A percentile compares a stretch with the other conserved stretches of the same genome.
phyloP scores from a whole-genome alignment of 2,888 invertebrate species.

The Copidosoma aretas region DNA sequence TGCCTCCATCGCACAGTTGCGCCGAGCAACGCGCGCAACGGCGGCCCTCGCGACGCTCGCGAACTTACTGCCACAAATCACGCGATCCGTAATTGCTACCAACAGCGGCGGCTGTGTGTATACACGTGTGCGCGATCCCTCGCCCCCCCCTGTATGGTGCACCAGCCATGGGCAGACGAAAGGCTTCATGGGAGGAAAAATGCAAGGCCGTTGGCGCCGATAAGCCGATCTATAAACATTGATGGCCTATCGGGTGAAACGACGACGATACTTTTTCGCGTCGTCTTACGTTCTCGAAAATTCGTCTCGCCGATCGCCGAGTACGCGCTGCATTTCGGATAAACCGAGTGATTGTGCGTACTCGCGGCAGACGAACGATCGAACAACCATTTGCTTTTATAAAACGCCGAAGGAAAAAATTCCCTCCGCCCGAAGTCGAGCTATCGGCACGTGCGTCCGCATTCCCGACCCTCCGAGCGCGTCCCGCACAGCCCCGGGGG shows the following conservation, averaged over 20 bases:
- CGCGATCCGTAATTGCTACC: slow-evolving; percentile 62
- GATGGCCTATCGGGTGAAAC: slow-evolving; percentile 49
- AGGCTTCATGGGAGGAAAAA: slow-evolving; percentile 10
- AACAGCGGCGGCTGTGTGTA: slow-evolving; percentile 49
- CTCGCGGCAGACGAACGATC: not conserved
- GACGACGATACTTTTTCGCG: not conserved
- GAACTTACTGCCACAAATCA: slow-evolving; percentile 62
- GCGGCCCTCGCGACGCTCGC: slow-evolving; percentile 59
- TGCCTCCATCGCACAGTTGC: not conserved
- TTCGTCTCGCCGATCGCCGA: not conserved
- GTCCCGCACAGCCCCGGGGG: slow-evolving; percentile 2
- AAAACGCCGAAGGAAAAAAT: not conserved
- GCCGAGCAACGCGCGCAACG: slow-evolving; percentile 45
- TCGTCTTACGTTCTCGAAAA: not conserved
- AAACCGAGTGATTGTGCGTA: not conserved
- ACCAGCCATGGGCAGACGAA: slow-evolving; percentile 17
- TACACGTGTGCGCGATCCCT: slow-evolving; percentile 46
- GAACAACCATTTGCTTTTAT: not conserved
- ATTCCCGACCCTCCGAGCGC: slow-evolving; percentile 24
- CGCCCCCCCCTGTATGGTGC: not conserved
- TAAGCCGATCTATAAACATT: slow-evolving; percentile 57
- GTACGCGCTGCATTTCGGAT: not conserved
- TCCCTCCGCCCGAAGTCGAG: not conserved
- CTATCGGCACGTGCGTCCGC: slow-evolving; percentile 9
- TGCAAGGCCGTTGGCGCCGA: slow-evolving; percentile 34